phyloP scores from a whole-genome alignment of 2,113 vertebrate species.

The Microcebus murinus region DNA sequence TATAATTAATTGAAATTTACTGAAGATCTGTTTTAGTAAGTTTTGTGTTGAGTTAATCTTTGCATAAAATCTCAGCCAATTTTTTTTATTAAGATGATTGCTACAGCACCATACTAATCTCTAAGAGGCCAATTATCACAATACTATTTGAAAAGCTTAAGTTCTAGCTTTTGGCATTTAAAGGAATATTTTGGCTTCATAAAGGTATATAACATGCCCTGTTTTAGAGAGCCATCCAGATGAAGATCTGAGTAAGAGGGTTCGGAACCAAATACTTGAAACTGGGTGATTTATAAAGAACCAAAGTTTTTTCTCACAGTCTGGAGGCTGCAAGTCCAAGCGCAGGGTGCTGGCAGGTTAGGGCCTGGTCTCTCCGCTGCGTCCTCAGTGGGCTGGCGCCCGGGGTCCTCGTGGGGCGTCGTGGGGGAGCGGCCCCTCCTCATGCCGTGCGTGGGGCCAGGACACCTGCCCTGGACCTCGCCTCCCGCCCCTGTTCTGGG shows the following conservation, averaged over 20 bases:
- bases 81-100: neutral
- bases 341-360: neutral
- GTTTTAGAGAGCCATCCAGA: neutral
- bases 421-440: too few relatives aligned
- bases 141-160: neutral
- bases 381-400: neutral
- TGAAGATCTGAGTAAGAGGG: neutral
- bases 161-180: neutral
- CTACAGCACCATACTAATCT: neutral
- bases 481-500: too few relatives aligned
- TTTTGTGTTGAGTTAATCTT: neutral
- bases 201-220: neutral
- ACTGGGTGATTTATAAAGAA: neutral
- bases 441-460: neutral
- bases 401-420: neutral
- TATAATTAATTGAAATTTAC: slow-evolving; percentile 4
- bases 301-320: too few relatives aligned
- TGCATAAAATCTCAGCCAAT: neutral
- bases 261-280: neutral
- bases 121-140: neutral
- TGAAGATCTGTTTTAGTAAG: neutral
- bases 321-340: too few relatives aligned
- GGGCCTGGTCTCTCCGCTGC: neutral
- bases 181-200: neutral
- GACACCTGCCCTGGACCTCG: neutral